phyloP scores from a whole-genome alignment of 2,797 vertebrate species.

The Enteromius mattozi region DNA sequence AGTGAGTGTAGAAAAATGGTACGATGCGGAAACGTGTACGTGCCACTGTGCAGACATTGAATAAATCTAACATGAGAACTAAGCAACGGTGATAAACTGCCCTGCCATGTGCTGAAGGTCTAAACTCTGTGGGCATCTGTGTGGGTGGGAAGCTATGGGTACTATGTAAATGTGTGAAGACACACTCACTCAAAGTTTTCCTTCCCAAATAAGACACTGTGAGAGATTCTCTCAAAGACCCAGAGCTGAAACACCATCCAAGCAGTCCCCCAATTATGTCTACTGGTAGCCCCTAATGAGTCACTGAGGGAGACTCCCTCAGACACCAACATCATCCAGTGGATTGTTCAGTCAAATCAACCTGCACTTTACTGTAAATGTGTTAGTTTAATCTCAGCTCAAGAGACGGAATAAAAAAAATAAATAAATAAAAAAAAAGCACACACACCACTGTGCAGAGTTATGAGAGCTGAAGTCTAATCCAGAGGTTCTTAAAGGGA shows the following conservation, averaged over 20 bases:
- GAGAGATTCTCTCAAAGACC: constrained; percentile 21
- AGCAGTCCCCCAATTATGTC: neutral
- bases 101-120: constrained; percentile 11
- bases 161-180: constrained; percentile 48
- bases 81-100: neutral
- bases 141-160: constrained; percentile 46
- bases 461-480: neutral
- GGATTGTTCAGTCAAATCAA: neutral
- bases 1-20: neutral
- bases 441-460: neutral
- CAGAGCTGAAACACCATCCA: neutral
- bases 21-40: neutral
- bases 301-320: neutral
- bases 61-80: neutral
- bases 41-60: neutral
- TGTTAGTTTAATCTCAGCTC: neutral
- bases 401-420: neutral
- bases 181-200: constrained; percentile 36
- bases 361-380: neutral
- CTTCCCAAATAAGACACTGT: constrained; percentile 48
- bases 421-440: too few relatives aligned
- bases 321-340: neutral
- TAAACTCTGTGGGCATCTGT: constrained; percentile 28
- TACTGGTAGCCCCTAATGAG: constrained; percentile 5
- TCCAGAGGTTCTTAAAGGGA: neutral